Base-by-base conservation (phyloP, 2,888 invertebrate species). In the Sphecodes monilicornis region DNA sequence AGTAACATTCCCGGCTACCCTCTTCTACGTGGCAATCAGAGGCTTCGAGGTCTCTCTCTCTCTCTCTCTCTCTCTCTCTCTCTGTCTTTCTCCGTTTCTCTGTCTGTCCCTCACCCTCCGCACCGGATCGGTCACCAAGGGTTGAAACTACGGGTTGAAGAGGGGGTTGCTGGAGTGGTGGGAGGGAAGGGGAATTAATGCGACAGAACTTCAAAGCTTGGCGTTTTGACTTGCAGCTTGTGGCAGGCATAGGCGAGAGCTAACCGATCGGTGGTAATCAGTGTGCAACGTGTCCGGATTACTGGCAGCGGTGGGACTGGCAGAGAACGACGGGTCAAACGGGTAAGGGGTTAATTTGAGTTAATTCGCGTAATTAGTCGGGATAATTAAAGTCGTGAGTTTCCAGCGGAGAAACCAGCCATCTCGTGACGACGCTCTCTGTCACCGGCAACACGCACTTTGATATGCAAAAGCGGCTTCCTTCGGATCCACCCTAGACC, bases 281-380 rank as follows among this genome's bases (percentile, higher is more conserved):
- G 86, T 80, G 86, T 82, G 88, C 81, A 82, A 82, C 78, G 81
- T 80, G 80, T 90, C 87, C 76, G 89, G 87, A 90, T 90, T 90
- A 90, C 89, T 76, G 80, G 84, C 77, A 81, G 73, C 46, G 80
- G 82, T 70, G 77, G 71, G 36, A 77, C 70, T 66, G 73, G 76
- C 71, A 83, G 80, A 43, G 78, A 82, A 86, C 85, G 82, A 74
- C 88, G 73, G 86, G 82, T 85, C 86, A 88, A 91, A 90, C 92
- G 90, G 88, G 85, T 90, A 88, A 91, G 87, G 90, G 91, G 91
- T 93, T 93, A 94, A 93, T 93, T 93, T 91, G 92, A 92, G 92
- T 90, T 93, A 91, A 93, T 93, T 93, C 90, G 88, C 82, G 90
- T 91, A 93, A 93, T 94, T 94, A 93, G 92, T 91, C 90, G 86